A percentile compares a stretch with the other conserved stretches of the same genome.
These are phyloP conservation scores for Lutjanus erythropterus DNA, from an alignment of 2,113 vertebrate species.

Conservation along the genomic window DNA sequence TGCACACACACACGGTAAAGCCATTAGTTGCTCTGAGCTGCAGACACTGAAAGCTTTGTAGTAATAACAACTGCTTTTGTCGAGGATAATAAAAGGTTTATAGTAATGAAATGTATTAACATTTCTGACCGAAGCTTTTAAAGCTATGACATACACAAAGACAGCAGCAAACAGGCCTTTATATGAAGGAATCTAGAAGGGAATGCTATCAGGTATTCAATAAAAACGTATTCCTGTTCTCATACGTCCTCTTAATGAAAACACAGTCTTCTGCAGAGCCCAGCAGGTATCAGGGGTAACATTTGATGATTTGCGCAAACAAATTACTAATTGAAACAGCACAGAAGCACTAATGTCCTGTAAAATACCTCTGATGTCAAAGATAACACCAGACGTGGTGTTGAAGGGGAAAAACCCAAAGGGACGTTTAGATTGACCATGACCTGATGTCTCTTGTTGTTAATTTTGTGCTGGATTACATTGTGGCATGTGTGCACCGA, in stretches of 20 bases:
- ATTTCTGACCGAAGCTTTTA: slow-evolving; percentile 37
- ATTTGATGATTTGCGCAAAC: not conserved
- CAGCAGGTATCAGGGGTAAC: slow-evolving; percentile 15
- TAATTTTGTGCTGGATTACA: not conserved
- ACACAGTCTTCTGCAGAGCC: slow-evolving; percentile 4
- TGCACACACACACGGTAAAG: slow-evolving; percentile 61
- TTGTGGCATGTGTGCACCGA: not conserved
- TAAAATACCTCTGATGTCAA: not conserved
- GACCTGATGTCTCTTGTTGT: not conserved
- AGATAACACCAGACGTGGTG: not conserved
- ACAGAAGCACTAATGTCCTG: not conserved
- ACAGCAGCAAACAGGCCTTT: slow-evolving; percentile 1
- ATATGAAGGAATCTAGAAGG: slow-evolving; percentile 2
- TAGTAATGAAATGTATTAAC: slow-evolving; percentile 47
- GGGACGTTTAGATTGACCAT: not conserved
- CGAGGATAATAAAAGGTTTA: slow-evolving; percentile 58
- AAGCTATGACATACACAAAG: slow-evolving; percentile 39
- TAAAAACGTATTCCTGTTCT: slow-evolving; percentile 10
- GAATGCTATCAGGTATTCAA: not conserved
- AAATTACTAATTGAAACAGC: not conserved
- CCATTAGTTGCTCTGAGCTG: slow-evolving; percentile 64
- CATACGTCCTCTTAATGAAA: not conserved
- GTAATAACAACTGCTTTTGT: slow-evolving; percentile 56
- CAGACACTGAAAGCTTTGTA: slow-evolving; percentile 52
- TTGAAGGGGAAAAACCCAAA: not conserved